Conservation (phyloP, 2,113 vertebrate species). For the Dicrurus megarhynchus region DNA sequence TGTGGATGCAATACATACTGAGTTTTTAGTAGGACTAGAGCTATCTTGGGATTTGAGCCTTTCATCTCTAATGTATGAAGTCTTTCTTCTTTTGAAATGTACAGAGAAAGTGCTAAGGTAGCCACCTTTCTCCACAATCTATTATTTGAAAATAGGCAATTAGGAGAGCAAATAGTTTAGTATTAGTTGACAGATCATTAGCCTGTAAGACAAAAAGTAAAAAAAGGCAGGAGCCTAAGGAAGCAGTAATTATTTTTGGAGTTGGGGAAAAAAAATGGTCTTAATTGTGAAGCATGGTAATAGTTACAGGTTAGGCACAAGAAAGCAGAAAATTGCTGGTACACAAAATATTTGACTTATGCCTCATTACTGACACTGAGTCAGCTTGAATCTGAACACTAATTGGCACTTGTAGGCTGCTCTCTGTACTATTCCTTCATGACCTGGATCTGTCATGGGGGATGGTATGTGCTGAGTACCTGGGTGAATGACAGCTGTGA, state of each 20-base stretch:
- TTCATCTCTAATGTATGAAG: not conserved
- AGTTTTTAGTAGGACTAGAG: not conserved
- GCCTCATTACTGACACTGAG: not conserved
- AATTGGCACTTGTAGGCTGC: not conserved
- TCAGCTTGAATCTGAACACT: constrained; percentile 3
- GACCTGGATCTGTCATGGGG: not conserved
- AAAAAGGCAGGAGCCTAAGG: not conserved
- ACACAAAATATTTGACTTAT: not conserved
- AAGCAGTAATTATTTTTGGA: constrained; percentile 1
- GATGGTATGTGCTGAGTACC: not conserved
- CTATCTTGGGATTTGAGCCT: not conserved
- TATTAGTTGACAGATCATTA: constrained; percentile 36
- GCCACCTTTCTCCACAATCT: not conserved
- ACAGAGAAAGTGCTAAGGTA: not conserved
- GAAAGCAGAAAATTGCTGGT: constrained; percentile 16
- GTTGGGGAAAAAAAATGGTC: not conserved
- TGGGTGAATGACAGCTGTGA: not conserved
- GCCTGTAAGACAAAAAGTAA: constrained; percentile 3
- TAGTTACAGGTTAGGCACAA: not conserved
- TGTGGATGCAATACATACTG: not conserved
- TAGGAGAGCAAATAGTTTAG: constrained; percentile 46
- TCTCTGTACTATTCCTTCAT: not conserved
- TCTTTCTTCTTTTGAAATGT: not conserved
- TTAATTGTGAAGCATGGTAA: not conserved
- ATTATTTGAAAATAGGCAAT: constrained; percentile 27